These are phyloP conservation scores for Hemiscyllium ocellatum DNA, from an alignment of 2,113 vertebrate species.

Conservation along the genomic window DNA sequence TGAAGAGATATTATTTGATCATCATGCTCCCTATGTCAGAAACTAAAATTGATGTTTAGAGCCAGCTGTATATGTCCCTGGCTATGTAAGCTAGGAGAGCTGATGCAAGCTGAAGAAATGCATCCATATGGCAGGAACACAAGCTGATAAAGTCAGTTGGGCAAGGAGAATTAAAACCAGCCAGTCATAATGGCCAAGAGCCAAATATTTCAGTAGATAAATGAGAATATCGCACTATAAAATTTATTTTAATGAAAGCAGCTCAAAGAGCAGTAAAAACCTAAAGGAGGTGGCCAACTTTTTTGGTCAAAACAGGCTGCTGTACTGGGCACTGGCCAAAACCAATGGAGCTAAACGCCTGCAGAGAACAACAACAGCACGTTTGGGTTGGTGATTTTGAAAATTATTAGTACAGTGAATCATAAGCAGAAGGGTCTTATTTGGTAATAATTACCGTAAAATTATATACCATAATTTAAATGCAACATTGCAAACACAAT, in stretches of 20 bases:
- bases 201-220: neutral
- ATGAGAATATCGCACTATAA: neutral
- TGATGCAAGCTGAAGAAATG: neutral
- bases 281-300: neutral
- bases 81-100: neutral
- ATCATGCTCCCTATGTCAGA: neutral
- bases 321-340: neutral
- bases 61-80: neutral
- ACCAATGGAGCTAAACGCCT: neutral
- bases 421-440: neutral
- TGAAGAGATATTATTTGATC: neutral
- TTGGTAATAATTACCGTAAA: neutral
- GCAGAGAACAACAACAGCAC: neutral
- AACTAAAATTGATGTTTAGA: neutral
- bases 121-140: neutral
- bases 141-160: neutral
- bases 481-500: neutral
- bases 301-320: neutral
- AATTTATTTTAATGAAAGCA: neutral
- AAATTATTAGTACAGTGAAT: neutral
- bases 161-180: neutral
- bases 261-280: neutral
- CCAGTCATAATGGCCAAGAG: neutral
- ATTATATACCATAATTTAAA: too few species aligned
- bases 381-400: neutral